These are phyloP conservation scores for Asobara japonica DNA, from an alignment of 1,140 invertebrate genomes.

Conservation along the genomic window DNA sequence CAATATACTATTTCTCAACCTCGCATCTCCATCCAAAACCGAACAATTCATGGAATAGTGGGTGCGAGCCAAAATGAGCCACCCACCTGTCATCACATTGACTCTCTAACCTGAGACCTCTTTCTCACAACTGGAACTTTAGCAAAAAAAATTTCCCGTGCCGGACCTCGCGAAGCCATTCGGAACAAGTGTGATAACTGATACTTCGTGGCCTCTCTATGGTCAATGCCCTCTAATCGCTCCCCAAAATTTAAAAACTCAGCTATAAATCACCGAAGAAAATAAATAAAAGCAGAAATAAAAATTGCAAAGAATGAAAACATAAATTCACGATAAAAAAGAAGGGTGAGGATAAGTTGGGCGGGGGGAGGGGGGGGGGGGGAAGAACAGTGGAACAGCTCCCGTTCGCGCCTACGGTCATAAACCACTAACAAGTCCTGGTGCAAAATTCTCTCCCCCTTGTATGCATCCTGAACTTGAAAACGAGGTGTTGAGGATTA, in stretches of 20 bases:
- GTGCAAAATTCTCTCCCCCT: neutral
- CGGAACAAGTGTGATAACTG: neutral
- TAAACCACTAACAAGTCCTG: neutral
- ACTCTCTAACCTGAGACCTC: neutral
- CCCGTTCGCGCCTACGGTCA: neutral
- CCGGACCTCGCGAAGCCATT: neutral
- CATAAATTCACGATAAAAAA: neutral
- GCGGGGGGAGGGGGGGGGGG: too few species aligned
- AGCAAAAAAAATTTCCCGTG: too few species aligned
- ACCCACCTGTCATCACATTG: neutral
- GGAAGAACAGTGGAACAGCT: neutral
- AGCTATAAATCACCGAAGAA: neutral
- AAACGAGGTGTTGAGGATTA: constrained; percentile 4
- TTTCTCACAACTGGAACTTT: too few species aligned
- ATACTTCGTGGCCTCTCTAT: neutral
- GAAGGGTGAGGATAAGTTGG: neutral
- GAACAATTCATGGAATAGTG: neutral
- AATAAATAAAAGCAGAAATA: neutral
- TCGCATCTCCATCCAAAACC: neutral
- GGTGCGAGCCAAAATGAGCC: neutral
- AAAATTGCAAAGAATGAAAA: neutral
- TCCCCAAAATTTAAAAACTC: neutral
- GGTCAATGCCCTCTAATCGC: neutral
- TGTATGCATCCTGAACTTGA: constrained; percentile 1
- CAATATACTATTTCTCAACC: too few species aligned